Conservation (phyloP, 2,888 invertebrate genomes). For the Polyploca ridens region DNA sequence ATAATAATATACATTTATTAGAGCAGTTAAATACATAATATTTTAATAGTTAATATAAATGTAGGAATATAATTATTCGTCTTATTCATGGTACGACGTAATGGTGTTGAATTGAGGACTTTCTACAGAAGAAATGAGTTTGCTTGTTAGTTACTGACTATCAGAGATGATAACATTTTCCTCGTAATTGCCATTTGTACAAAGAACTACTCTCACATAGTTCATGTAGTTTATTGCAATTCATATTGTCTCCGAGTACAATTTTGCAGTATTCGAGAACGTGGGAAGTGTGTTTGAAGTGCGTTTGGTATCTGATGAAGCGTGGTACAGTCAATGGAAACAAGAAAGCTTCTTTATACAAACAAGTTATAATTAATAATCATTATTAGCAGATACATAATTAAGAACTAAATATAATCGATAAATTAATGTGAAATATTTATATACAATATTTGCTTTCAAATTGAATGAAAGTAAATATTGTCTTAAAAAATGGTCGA, state of each 20-base stretch:
- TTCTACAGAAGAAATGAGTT: not conserved
- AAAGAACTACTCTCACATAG: conserved; percentile 18
- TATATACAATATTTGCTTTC: too few relatives aligned
- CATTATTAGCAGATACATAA: not conserved
- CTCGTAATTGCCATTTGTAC: conserved; percentile 3
- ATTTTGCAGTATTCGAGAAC: conserved; percentile 32
- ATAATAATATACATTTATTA: too few relatives aligned
- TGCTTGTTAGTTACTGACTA: not conserved
- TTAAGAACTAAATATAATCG: not conserved
- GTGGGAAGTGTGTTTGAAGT: conserved; percentile 61
- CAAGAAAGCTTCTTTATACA: not conserved
- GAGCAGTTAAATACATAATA: too few relatives aligned
- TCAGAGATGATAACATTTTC: conserved; percentile 1
- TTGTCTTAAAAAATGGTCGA: too few relatives aligned
- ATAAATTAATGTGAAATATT: too few relatives aligned
- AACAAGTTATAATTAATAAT: not conserved
- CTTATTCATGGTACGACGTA: not conserved
- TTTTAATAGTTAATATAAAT: too few relatives aligned
- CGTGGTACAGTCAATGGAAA: conserved; percentile 27
- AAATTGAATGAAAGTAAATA: too few relatives aligned
- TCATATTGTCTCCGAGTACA: conserved; percentile 33
- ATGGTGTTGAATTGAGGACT: not conserved
- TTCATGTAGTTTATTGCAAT: conserved; percentile 8
- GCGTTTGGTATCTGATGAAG: conserved; percentile 44
- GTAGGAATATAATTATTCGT: not conserved